A percentile compares a stretch with the other conserved stretches of the same genome.
These are phyloP conservation scores for Stramonita haemastoma DNA, from an alignment of 2,888 invertebrate species.

Conservation along the genomic window DNA sequence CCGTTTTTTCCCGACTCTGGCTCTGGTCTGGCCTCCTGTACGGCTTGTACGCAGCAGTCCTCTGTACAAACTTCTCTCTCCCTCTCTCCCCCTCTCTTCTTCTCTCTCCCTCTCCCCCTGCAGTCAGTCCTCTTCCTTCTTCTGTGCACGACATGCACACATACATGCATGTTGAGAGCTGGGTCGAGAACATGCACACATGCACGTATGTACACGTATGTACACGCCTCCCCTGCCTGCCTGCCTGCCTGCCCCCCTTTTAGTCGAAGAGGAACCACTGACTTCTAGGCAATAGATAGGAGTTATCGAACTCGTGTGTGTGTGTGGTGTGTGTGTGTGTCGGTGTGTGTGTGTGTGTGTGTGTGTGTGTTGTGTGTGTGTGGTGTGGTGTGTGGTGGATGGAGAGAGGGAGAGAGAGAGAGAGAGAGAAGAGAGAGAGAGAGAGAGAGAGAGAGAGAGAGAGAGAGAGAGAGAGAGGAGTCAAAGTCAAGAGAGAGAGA, in stretches of 20 bases:
- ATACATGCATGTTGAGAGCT: too few relatives aligned
- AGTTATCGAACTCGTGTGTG: neutral
- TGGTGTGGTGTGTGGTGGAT: neutral
- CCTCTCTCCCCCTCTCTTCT: neutral
- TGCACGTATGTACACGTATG: neutral
- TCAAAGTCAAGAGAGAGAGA: too few relatives aligned
- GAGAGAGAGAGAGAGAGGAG: neutral
- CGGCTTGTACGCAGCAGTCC: too few relatives aligned
- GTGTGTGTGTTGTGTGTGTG: too few relatives aligned
- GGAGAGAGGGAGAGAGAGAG: too few relatives aligned
- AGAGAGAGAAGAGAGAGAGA: too few relatives aligned
- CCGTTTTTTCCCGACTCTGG: neutral
- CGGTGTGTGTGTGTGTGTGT: too few relatives aligned
- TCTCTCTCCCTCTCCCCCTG: neutral
- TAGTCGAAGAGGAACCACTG: neutral
- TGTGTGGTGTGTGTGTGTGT: too few relatives aligned
- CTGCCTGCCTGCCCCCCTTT: neutral
- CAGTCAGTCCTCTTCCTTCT: too few relatives aligned
- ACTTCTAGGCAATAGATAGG: neutral
- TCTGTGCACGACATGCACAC: too few relatives aligned
- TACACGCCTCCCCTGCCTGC: neutral
- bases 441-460: too few relatives aligned
- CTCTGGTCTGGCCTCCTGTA: neutral
- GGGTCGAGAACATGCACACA: neutral
- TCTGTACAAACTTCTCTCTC: neutral